phyloP scores from a whole-genome alignment of 2,888 invertebrate species.

The Cheilosia urbana region DNA sequence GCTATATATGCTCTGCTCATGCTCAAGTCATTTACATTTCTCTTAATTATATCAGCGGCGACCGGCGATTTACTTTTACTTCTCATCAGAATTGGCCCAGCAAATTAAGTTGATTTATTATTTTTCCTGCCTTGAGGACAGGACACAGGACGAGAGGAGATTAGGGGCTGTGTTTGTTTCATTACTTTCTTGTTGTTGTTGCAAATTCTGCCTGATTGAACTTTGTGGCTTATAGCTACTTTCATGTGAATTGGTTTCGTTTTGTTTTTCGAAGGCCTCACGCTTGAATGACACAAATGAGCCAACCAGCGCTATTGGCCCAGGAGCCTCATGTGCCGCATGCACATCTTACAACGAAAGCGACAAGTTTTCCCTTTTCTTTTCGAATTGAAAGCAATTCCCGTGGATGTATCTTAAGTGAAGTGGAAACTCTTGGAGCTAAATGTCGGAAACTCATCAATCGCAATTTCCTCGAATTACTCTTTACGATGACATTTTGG shows the following conservation, averaged over 20 bases:
- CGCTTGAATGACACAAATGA: conserved; percentile 7
- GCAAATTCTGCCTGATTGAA: conserved; percentile 26
- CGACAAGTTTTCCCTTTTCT: background rate
- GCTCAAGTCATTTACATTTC: conserved; percentile 38
- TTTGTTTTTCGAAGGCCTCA: background rate
- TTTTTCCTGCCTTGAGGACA: conserved; percentile 3
- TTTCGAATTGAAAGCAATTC: background rate
- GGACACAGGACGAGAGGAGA: background rate
- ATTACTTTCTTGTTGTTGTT: conserved; percentile 13
- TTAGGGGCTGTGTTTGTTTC: conserved; percentile 7
- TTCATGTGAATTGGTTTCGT: background rate
- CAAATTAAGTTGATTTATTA: conserved; percentile 47
- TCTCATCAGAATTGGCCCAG: background rate
- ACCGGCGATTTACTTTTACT: conserved; percentile 18
- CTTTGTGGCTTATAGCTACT: background rate
- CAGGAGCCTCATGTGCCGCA: background rate
- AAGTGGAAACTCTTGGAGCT: background rate
- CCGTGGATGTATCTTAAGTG: background rate
- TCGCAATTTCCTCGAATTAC: background rate
- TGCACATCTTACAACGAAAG: conserved; percentile 4
- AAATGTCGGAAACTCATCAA: conserved; percentile 5
- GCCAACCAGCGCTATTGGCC: background rate
- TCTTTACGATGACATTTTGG: background rate
- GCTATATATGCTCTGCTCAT: conserved; percentile 36
- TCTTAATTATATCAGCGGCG: conserved; percentile 33